A percentile compares a stretch with the other conserved stretches of the same genome.
Evolutionary conservation across 2,797 vertebrate species (phyloP).

Genomic region (Lerista edwardsae): DNA sequence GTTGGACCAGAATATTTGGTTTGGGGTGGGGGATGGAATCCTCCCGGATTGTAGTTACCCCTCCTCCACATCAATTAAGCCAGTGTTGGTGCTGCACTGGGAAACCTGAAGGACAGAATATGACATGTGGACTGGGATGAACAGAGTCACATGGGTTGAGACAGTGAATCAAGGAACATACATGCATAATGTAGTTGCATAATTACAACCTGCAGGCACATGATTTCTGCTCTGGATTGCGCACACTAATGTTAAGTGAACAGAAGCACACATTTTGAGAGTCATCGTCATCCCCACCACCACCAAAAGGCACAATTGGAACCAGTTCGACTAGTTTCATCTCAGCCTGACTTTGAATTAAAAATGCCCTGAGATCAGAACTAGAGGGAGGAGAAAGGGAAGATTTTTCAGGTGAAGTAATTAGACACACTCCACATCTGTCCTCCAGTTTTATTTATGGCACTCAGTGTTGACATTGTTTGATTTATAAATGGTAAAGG

Average conservation of each 20-base stretch:
- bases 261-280: background rate
- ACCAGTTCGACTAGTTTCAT: background rate
- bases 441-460: conserved; percentile 23
- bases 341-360: background rate
- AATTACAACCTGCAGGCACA: background rate
- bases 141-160: background rate
- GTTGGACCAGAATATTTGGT: too few species aligned
- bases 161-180: background rate
- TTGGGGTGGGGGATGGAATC: too few species aligned
- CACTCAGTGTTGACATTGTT: conserved; percentile 5
- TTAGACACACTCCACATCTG: background rate
- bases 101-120: too few species aligned
- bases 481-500: conserved; percentile 16
- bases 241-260: background rate
- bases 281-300: background rate
- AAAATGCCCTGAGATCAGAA: background rate
- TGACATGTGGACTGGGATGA: background rate
- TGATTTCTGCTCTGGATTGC: background rate
- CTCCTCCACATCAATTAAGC: too few species aligned
- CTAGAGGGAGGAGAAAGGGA: background rate
- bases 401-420: conserved; percentile 15
- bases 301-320: background rate
- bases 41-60: too few species aligned
- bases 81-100: too few species aligned
- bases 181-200: background rate